Evolutionary conservation across 2,113 vertebrate species (phyloP), one percentile per base, ranked within the genome.

Genomic region (Chaetodon trifascialis): DNA sequence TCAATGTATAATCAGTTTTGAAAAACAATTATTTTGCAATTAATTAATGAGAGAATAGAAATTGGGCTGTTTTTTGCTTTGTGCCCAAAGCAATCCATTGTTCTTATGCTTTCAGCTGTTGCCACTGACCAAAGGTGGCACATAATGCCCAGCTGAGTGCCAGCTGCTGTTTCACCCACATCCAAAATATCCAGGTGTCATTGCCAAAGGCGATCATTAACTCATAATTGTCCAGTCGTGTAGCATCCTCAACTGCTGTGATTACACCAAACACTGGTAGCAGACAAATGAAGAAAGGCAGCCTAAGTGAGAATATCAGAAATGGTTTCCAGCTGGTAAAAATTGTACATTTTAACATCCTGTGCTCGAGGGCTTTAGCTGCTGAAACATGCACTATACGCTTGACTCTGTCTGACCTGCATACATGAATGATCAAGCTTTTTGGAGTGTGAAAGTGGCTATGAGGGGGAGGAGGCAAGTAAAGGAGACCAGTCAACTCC

Each of bases 331-430:
- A 80, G 55, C 58, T 64, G 16, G 42, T 81, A 47, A 82, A 76
- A 79, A 72, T 42, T 12, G 58, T 73, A 23, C 21, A 67, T 15
- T 69, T n/a, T 65, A 19, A 66, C 54, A 63, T 34, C 46, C 30
- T 0, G 2, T 46, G 63, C 72, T 72, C 5, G 49, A 78, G 58
- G 49, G 79, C 42, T 17, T 69, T 65, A n/a, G 40, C 74, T 72
- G 69, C 47, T 76, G 6, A 77, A 84, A 86, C 63, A 86, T 78
- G 55, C 49, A 82, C 65, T 49, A 25, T 76, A 59, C 4, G 40
- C 62, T 76, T 90, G 87, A 89, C 83, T 89, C 86, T 64, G 59
- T 79, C 65, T 89, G 79, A 90, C 86, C 83, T 67, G 58, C 68
- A 71, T 84, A 10, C 64, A 85, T 84, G 81, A 86, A 78, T 36